Conservation (phyloP, 2,888 invertebrate species). For the Monopis laevigella region DNA sequence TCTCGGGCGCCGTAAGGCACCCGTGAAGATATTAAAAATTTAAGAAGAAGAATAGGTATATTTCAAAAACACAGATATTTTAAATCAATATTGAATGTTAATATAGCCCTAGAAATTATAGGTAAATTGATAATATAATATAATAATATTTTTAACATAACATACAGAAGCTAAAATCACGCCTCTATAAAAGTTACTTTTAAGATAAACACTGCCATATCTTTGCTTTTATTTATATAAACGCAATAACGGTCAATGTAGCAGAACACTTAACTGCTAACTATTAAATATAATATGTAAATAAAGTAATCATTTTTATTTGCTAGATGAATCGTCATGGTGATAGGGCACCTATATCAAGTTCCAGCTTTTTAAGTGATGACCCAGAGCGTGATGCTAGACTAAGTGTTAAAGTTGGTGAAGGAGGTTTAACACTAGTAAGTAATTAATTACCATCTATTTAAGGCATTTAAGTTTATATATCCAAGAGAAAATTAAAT, state of each 20-base stretch:
- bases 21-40: too few species aligned
- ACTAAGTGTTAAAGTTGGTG: conserved; percentile 25
- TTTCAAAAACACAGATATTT: too few species aligned
- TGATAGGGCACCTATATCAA: conserved; percentile 27
- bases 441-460: conserved; percentile 16
- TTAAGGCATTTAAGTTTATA: too few species aligned
- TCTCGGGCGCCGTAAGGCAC: too few species aligned
- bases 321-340: conserved; percentile 33
- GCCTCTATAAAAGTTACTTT: background rate
- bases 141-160: background rate
- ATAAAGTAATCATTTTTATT: conserved; percentile 13
- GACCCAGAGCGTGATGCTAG: conserved; percentile 20
- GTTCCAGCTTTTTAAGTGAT: conserved; percentile 18
- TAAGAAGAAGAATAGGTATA: too few species aligned
- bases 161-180: background rate
- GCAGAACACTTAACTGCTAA: too few species aligned
- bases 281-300: too few species aligned
- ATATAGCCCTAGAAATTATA: too few species aligned
- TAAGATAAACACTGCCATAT: background rate
- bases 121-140: too few species aligned
- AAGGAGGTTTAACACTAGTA: conserved; percentile 33
- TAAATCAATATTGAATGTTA: too few species aligned
- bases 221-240: background rate
- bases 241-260: too few species aligned
- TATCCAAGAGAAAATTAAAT: too few species aligned